Percentiles rank a stretch among this genome's conserved stretches.
Evolutionary conservation across 2,888 invertebrate species (phyloP).

Genomic region (Cryptocephalus moraei): DNA sequence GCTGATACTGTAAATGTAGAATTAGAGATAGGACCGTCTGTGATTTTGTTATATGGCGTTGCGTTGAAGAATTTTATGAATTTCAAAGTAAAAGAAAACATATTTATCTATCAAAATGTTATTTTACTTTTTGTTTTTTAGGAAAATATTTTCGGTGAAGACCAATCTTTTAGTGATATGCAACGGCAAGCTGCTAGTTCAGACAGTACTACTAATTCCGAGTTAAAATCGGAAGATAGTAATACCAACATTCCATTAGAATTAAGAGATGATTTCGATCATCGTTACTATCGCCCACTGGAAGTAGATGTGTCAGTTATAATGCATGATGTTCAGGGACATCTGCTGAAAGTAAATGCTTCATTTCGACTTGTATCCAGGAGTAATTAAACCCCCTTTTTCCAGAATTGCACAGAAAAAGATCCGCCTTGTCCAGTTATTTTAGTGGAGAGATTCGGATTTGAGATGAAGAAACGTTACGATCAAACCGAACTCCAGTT

Average conservation of each 20-base stretch:
- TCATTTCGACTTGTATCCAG: neutral
- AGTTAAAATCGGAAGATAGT: constrained; percentile 56
- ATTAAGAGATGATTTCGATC: constrained; percentile 73
- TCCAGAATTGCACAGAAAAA: constrained; percentile 72
- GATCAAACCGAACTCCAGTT: constrained; percentile 87
- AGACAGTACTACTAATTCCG: constrained; percentile 30
- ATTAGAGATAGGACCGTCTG: constrained; percentile 89
- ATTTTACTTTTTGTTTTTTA: constrained; percentile 27
- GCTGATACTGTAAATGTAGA: constrained; percentile 88
- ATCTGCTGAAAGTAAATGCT: constrained; percentile 62
- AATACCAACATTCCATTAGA: constrained; percentile 60
- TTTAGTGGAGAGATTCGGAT: constrained; percentile 82
- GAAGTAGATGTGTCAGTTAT: constrained; percentile 88
- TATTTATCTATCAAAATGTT: neutral
- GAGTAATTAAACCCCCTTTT: constrained; percentile 8
- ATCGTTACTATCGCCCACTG: constrained; percentile 77
- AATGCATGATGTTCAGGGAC: constrained; percentile 92
- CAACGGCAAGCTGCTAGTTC: constrained; percentile 44
- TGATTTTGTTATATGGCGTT: constrained; percentile 83
- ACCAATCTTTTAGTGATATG: constrained; percentile 91
- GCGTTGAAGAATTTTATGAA: constrained; percentile 82
- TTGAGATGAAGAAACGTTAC: constrained; percentile 94
- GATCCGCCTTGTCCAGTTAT: constrained; percentile 89
- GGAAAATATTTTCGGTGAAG: constrained; percentile 96
- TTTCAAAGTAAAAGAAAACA: constrained; percentile 50